Evolutionary conservation across 1,140 invertebrate species (phyloP), one percentile per base, ranked within the genome.

Genomic region (Drosophila bifasciata): DNA sequence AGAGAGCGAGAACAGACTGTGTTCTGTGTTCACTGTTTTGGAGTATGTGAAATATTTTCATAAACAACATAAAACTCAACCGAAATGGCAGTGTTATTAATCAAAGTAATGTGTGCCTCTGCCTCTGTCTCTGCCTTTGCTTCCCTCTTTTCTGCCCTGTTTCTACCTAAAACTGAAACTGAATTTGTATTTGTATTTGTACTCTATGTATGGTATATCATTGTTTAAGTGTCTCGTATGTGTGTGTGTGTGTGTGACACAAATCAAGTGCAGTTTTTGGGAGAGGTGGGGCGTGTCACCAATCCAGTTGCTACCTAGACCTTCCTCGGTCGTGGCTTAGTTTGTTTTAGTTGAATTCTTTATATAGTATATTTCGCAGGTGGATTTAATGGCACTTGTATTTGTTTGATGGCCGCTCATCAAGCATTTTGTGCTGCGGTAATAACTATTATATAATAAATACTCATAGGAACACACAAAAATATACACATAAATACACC

Each of bases 51-150:
- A 88, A 79, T 83, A 88, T 89, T 88, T 88, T 88, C 84, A 88
- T 88, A 88, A 88, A 89, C 83, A 88, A 88, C 83, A 88, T 88
- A 88, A 88, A 88, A 88, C 83, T 88, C 84, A 75, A 76, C 75
- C 83, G 11, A 83, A 88, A 88, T 88, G 84, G 83, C 83, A 79
- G 83, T 13, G 32, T 88, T 88, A 88, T 88, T 88, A 88, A 88
- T 88, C 83, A 88, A 88, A 88, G 78, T 88, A 88, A 88, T 88
- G 83, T 88, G 83, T 46, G 83, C n/a, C n/a, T n/a, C n/a, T n/a
- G n/a, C n/a, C n/a, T n/a, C n/a, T n/a, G n/a, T n/a, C n/a, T n/a
- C n/a, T n/a, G n/a, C n/a, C n/a, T n/a, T n/a, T n/a, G n/a, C n/a
- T n/a, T n/a, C n/a, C n/a, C n/a, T n/a, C n/a, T n/a, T n/a, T n/a